Conservation (phyloP, 2,797 vertebrate genomes). For the Chaenodraco wilsoni region DNA sequence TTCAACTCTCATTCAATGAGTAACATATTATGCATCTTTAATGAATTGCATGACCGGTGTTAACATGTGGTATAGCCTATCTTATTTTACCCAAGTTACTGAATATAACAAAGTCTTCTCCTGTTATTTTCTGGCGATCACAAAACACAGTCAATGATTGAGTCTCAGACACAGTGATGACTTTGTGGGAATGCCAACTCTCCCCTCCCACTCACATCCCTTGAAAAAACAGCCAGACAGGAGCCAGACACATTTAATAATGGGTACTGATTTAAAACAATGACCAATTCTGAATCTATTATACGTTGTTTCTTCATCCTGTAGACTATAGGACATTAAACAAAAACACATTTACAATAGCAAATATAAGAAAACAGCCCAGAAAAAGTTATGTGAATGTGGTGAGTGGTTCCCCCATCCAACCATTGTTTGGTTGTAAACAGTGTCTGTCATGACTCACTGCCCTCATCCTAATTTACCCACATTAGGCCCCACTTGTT, state of each 20-base stretch:
- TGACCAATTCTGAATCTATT: slow-evolving; percentile 1
- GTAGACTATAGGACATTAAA: not conserved
- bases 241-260: slow-evolving; percentile 34
- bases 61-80: not conserved
- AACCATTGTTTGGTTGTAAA: slow-evolving; percentile 13
- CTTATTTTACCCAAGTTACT: not conserved
- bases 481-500: not conserved
- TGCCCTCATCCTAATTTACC: slow-evolving; percentile 24
- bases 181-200: slow-evolving; percentile 17
- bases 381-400: slow-evolving; percentile 4
- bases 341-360: not conserved
- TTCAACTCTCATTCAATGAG: slow-evolving; percentile 5
- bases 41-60: slow-evolving; percentile 1
- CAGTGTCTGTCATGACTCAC: slow-evolving; percentile 24
- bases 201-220: not conserved
- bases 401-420: slow-evolving; percentile 10
- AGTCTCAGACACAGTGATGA: slow-evolving; percentile 22
- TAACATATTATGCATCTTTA: not conserved
- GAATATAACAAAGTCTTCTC: not conserved
- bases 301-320: slow-evolving; percentile 16
- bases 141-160: slow-evolving; percentile 15
- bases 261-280: slow-evolving; percentile 15
- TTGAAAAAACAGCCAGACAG: slow-evolving; percentile 16
- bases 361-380: slow-evolving; percentile 7
- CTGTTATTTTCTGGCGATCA: slow-evolving; percentile 8